Conservation (phyloP, 2,113 vertebrate species). For the Podocnemis expansa region DNA sequence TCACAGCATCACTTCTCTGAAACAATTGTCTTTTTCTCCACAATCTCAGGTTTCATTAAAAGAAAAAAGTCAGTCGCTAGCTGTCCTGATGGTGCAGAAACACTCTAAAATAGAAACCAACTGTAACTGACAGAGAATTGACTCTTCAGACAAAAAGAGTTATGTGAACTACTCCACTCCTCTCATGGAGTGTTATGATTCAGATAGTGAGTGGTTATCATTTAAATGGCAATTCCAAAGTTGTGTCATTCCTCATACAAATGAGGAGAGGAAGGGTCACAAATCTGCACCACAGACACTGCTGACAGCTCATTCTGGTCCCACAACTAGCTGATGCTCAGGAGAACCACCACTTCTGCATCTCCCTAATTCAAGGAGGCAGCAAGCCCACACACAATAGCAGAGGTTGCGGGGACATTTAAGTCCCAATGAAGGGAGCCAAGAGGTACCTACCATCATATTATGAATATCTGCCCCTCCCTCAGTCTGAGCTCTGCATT, state of each 20-base stretch:
- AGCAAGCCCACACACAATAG: neutral
- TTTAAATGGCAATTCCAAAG: neutral
- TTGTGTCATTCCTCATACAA: neutral
- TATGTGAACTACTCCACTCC: neutral
- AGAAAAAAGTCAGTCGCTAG: neutral
- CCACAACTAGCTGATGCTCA: neutral
- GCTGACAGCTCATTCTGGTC: neutral
- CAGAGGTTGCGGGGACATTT: neutral
- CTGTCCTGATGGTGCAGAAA: neutral
- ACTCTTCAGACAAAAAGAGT: neutral
- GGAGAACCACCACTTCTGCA: neutral
- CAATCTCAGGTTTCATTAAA: neutral
- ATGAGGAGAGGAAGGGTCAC: neutral
- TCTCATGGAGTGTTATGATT: too few relatives aligned
- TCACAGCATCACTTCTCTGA: neutral
- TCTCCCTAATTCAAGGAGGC: neutral
- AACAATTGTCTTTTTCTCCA: neutral
- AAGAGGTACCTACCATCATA: neutral
- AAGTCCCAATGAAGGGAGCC: neutral
- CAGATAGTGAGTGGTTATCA: neutral
- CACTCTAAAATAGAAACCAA: neutral
- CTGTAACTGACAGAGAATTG: neutral
- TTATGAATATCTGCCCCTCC: neutral
- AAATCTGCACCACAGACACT: neutral
- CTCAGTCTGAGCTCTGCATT: neutral